Percentiles rank a stretch among this genome's conserved stretches.
These are phyloP conservation scores for Clistopyga incitator DNA, from an alignment of 2,888 invertebrate species.

Conservation along the genomic window DNA sequence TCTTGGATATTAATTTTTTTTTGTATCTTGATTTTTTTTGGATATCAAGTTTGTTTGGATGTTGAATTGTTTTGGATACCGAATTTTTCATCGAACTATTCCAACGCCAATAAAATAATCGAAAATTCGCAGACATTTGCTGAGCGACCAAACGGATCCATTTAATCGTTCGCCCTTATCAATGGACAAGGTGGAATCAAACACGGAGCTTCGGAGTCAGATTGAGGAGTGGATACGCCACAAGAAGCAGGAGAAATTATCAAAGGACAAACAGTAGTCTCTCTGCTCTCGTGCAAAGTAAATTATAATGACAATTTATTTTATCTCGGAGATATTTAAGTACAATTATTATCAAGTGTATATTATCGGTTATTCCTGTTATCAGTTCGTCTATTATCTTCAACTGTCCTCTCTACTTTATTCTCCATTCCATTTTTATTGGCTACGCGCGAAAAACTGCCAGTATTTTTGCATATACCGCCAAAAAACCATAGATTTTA, in stretches of 20 bases:
- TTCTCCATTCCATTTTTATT: too few species aligned
- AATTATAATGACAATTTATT: background rate
- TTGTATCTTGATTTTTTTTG: too few species aligned
- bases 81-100: background rate
- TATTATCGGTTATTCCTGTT: too few species aligned
- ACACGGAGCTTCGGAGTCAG: conserved; percentile 90
- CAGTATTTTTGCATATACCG: too few species aligned
- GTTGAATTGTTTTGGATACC: too few species aligned
- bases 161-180: conserved; percentile 97
- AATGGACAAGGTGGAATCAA: conserved; percentile 95
- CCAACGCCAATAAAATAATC: conserved; percentile 15
- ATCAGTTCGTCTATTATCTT: too few species aligned
- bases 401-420: too few species aligned
- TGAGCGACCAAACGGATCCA: conserved; percentile 97
- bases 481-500: too few species aligned
- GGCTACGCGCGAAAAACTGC: too few species aligned
- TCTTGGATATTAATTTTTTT: background rate
- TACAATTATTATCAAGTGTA: conserved; percentile 1
- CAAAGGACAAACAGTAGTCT: background rate
- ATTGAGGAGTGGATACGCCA: conserved; percentile 93
- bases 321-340: background rate
- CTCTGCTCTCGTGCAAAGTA: background rate
- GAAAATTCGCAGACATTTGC: conserved; percentile 88
- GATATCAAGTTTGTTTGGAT: background rate
- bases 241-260: conserved; percentile 83